Percentiles rank a stretch among this genome's conserved stretches.
phyloP scores from a whole-genome alignment of 2,797 vertebrate genomes.

The Spea hammondii region DNA sequence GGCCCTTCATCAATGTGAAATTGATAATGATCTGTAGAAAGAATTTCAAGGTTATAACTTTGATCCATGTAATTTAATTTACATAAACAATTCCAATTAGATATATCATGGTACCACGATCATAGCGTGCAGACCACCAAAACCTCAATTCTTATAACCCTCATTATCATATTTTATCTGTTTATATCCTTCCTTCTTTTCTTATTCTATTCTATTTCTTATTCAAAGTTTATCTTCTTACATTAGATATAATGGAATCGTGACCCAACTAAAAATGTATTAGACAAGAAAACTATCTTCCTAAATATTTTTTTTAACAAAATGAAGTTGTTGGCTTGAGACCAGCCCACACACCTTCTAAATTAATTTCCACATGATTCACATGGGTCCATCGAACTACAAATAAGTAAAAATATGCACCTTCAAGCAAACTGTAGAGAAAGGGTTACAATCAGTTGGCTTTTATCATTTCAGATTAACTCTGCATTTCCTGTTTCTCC shows the following conservation, averaged over 20 bases:
- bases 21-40: no score
- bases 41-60: neutral
- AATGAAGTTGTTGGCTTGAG: neutral
- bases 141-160: neutral
- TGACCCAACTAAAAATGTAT: no score
- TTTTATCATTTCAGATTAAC: conserved; percentile 7
- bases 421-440: neutral
- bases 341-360: neutral
- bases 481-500: conserved; percentile 35
- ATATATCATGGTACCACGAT: neutral
- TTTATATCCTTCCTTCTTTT: neutral
- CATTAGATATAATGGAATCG: no score
- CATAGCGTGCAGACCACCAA: neutral
- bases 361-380: neutral
- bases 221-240: no score
- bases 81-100: neutral
- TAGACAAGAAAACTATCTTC: no score
- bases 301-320: no score
- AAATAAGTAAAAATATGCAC: no score
- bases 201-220: neutral
- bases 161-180: neutral
- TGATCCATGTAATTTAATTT: neutral
- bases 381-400: neutral
- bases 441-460: conserved; percentile 39
- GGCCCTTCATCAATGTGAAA: no score